A percentile compares a stretch with the other conserved stretches of the same genome.
Evolutionary conservation across 2,797 vertebrate species (phyloP).

Genomic region (Hypotaenidia philippensis): DNA sequence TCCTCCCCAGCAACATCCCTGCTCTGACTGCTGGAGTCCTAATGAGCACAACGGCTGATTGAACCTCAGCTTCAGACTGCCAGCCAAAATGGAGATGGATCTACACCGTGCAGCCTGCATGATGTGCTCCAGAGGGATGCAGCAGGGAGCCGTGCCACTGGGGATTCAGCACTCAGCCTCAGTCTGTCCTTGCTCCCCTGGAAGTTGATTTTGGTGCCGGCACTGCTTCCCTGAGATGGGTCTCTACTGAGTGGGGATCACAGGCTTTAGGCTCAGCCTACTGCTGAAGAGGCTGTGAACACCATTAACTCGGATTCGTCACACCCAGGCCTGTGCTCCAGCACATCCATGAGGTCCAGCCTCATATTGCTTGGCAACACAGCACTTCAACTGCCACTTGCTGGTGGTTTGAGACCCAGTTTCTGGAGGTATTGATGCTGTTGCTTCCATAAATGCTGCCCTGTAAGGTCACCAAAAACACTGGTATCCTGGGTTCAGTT

Average conservation of each 20-base stretch:
- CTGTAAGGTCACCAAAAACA: neutral
- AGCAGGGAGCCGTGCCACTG: neutral
- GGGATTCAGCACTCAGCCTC: neutral
- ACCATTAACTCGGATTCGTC: neutral
- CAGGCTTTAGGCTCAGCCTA: neutral
- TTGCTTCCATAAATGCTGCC: neutral
- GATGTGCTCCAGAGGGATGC: neutral
- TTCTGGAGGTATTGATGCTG: no score
- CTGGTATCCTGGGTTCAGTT: no score
- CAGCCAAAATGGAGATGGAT: neutral
- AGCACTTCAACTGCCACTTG: neutral
- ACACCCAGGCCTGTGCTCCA: neutral
- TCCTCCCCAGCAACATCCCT: accelerated
- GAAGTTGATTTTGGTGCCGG: neutral
- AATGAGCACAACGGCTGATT: accelerated
- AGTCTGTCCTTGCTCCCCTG: accelerated
- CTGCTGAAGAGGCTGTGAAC: neutral
- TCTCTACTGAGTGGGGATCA: accelerated
- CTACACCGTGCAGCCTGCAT: accelerated
- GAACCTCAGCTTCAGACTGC: neutral
- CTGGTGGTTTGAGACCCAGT: neutral
- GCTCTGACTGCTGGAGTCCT: neutral
- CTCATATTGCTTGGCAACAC: accelerated
- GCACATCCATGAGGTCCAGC: neutral
- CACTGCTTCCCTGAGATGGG: accelerated